Evolutionary conservation across 2,888 invertebrate genomes (phyloP).

Genomic region (Sepiola atlantica): DNA sequence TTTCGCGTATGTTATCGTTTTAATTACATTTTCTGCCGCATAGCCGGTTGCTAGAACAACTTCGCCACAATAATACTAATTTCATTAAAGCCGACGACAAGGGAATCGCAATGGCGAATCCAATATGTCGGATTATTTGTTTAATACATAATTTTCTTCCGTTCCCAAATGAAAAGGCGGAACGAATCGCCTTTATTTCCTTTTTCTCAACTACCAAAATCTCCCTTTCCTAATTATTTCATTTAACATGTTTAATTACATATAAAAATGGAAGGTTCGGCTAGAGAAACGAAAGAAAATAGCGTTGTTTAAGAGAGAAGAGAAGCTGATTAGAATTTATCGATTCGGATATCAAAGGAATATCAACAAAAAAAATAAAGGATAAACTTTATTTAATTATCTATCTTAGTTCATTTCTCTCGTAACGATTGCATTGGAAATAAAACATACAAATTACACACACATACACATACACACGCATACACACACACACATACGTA

Average conservation of each 20-base stretch:
- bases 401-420: neutral
- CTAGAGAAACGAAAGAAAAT: neutral
- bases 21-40: conserved; percentile 15
- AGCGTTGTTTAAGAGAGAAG: neutral
- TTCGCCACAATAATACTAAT: neutral
- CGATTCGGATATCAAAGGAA: neutral
- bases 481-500: neutral
- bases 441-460: neutral
- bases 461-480: neutral
- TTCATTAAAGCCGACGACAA: conserved; percentile 32
- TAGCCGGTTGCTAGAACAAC: conserved; percentile 16
- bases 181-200: neutral
- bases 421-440: neutral
- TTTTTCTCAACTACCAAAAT: neutral
- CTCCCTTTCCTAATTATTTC: neutral
- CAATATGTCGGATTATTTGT: conserved; percentile 32
- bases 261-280: neutral
- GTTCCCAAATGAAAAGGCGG: neutral
- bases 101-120: conserved; percentile 18
- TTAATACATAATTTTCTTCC: neutral
- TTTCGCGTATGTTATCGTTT: neutral
- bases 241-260: neutral
- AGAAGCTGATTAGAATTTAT: neutral
- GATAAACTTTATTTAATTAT: neutral
- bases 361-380: neutral